Percentiles rank a stretch among this genome's conserved stretches.
Conservation (phyloP, 2,113 vertebrate species). For the Cebus imitator region DNA sequence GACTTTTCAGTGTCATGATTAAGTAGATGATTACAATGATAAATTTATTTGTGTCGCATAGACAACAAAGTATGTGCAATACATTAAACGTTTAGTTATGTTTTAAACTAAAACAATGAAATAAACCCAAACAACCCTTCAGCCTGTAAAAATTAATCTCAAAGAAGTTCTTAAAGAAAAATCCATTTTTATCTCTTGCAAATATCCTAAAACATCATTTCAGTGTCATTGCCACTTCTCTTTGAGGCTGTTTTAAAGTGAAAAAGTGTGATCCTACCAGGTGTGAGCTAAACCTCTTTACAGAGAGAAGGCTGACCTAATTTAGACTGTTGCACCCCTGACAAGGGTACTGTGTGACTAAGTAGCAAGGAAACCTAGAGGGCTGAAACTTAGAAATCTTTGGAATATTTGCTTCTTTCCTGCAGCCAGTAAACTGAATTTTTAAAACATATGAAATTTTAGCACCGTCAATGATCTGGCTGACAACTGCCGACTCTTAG, state of each 20-base stretch:
- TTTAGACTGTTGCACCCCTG: slow-evolving; percentile 25
- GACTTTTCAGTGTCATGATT: background rate
- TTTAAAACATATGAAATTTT: slow-evolving; percentile 17
- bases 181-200: background rate
- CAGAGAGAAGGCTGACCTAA: background rate
- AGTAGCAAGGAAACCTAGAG: slow-evolving; percentile 17
- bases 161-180: background rate
- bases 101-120: background rate
- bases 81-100: background rate
- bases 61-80: slow-evolving; percentile 13
- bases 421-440: background rate
- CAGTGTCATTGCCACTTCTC: background rate
- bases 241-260: background rate
- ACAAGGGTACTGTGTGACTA: slow-evolving; percentile 9
- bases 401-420: background rate
- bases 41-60: background rate
- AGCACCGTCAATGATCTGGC: slow-evolving; percentile 45
- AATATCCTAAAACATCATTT: background rate
- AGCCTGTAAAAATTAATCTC: background rate
- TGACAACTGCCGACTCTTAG: background rate
- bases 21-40: background rate
- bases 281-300: slow-evolving; percentile 1
- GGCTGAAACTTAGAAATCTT: background rate
- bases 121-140: background rate
- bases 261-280: background rate